Base-by-base conservation (phyloP, 2,888 invertebrate species). In the Exephanes ischioxanthus region DNA sequence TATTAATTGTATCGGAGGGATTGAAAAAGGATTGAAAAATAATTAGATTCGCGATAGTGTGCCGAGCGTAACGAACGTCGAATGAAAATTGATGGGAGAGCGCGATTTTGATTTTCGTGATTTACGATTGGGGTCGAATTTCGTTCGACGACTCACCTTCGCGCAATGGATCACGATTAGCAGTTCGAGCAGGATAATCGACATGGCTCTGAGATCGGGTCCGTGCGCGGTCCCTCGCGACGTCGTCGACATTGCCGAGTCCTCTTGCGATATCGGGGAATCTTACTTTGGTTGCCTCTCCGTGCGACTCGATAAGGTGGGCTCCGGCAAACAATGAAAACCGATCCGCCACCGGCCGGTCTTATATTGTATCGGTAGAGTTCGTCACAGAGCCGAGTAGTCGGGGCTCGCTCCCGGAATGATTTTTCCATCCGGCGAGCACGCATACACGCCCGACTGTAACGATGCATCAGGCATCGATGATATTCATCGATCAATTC, bases 401-500 rank as follows among this genome's bases (percentile, higher is more conserved):
- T 14, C 63, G 30, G 3, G 16, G 6, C 19, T 9, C 48, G n/a
- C 33, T 63, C 19, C n/a, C 61, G 33, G 30, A 26, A 61, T 63
- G 45, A 30, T 19, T 30, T 61, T 63, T 58, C 5, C 61, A 41
- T n/a, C 11, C 48, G 30, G 11, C 11, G 33, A 26, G 9, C 11
- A 26, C 14, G 4, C 22, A 58, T 58, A 58, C 26, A 58, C 11
- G 11, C 58, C 61, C 30, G 51, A 33, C 48, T 33, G 53, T 61
- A 71, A 78, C 68, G 75, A 75, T 66, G 81, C 81, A 82, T 82
- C 85, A 82, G 61, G 82, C 82, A 80, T 85, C 85, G 85, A 85
- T 85, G 85, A 85, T 75, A 85, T 85, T 82, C 85, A 82, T 79
- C 85, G 82, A 85, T 79, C 85, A 80, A 85, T 82, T 85, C 70